Conservation (phyloP, 2,797 vertebrate genomes). For the Pipistrellus pygmaeus region DNA sequence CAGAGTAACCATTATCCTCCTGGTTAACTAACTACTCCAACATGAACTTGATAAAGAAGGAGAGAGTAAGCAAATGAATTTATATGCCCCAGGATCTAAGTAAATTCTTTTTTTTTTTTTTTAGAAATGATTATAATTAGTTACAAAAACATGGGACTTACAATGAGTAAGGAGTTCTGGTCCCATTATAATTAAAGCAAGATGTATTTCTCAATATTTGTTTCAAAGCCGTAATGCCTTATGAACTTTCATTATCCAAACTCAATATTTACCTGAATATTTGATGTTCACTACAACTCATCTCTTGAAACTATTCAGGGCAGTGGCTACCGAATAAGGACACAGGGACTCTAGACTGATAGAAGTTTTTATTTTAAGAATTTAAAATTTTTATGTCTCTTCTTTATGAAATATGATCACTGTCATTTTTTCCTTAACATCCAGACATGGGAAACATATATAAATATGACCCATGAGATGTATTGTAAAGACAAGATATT, state of each 20-base stretch:
- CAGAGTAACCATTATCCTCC: not conserved
- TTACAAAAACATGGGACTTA: slow-evolving; percentile 13
- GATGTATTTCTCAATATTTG: slow-evolving; percentile 37
- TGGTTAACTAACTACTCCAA: slow-evolving; percentile 33
- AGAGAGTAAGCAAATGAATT: slow-evolving; percentile 37
- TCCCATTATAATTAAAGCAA: not conserved
- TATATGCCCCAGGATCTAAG: slow-evolving; percentile 1
- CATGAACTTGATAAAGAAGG: slow-evolving; percentile 39
- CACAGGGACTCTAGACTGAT: not conserved
- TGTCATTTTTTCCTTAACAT: slow-evolving; percentile 37
- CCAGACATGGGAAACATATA: not conserved
- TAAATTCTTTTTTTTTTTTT: not conserved
- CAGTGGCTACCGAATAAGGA: not conserved
- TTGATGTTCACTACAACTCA: not conserved
- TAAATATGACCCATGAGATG: slow-evolving; percentile 10
- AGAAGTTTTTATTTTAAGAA: slow-evolving; percentile 37
- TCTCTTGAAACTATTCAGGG: slow-evolving; percentile 10
- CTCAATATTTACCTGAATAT: not conserved
- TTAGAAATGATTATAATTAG: not conserved
- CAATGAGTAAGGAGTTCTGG: not conserved
- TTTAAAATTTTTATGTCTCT: slow-evolving; percentile 41
- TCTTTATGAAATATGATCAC: slow-evolving; percentile 56
- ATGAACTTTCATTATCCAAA: slow-evolving; percentile 8
- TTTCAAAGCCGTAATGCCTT: not conserved
- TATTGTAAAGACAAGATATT: slow-evolving; percentile 42